Percentiles rank a stretch among this genome's conserved stretches.
Evolutionary conservation across 92 coral and sea anemone genomes (phyloP).

Genomic region (Umimayanthus kanabou): DNA sequence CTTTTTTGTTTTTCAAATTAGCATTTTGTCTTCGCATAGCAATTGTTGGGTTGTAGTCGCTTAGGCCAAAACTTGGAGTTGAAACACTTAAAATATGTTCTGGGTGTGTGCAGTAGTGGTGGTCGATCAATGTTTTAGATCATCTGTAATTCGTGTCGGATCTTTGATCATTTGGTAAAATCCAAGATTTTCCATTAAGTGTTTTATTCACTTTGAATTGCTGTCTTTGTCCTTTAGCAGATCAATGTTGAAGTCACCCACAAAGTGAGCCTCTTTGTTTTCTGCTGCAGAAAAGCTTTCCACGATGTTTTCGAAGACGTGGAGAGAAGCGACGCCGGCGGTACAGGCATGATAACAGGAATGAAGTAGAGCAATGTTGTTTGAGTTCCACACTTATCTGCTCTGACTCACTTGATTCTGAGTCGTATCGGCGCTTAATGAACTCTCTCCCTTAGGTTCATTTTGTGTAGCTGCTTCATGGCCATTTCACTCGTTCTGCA

Average conservation of each 20-base stretch:
- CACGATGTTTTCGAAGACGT: constrained; percentile 13
- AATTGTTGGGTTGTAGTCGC: constrained; percentile 29
- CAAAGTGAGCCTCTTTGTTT: constrained; percentile 33
- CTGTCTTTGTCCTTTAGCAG: constrained; percentile 3
- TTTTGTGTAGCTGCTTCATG: too few species aligned
- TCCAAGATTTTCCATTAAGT: constrained; percentile 20
- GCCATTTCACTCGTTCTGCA: too few species aligned
- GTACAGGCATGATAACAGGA: constrained; percentile 8
- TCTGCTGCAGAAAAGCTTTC: constrained; percentile 17
- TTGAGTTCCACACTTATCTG: constrained; percentile 18
- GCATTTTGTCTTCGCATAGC: background rate
- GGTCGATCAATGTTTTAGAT: constrained; percentile 39
- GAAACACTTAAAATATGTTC: constrained; percentile 41
- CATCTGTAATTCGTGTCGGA: constrained; percentile 39
- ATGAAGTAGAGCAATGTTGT: background rate
- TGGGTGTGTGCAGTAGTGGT: constrained; percentile 35
- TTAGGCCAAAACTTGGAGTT: constrained; percentile 29
- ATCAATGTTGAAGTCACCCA: constrained; percentile 46
- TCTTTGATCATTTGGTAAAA: constrained; percentile 26
- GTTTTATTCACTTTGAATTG: constrained; percentile 26
- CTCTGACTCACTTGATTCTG: constrained; percentile 1
- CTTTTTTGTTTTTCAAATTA: background rate
- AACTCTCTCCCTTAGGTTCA: too few species aligned
- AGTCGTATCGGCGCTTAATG: background rate
- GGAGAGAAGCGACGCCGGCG: constrained; percentile 1